Base-by-base conservation (phyloP, 2,797 vertebrate species). In the Lepidocolaptes lacrymiger region DNA sequence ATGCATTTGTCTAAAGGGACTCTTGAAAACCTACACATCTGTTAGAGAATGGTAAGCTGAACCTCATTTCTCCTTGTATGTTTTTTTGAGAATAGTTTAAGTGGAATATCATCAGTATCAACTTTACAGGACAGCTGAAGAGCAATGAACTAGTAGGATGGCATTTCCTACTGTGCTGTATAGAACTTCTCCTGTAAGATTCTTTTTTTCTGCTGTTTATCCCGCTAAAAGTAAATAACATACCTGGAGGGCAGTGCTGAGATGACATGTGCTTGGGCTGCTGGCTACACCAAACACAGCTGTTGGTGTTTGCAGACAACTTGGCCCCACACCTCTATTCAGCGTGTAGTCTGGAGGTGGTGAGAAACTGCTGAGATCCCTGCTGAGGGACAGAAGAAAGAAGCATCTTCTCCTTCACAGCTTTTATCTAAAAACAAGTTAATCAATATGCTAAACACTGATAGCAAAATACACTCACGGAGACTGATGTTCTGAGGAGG, bases 261-360 rank as follows among this genome's bases (percentile, higher is more conserved):
- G 96, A 94, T 92, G 94, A 97, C 97, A 97, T 96, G 97, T 97
- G 97, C 98, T 97, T 96, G 97, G 4, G 71, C 36, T 88, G 85
- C 93, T 79, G 90, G 30, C 68, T 91, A 80, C 83, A 72, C 75
- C 81, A 91, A 94, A 87, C 93, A 89, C 96, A 97, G 96, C 95
- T 97, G 96, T 64, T 96, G 64, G 46, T 92, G 83, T 96, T 75
- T 93, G 92, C 51, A 58, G 58, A 78, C 95, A 89, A 77, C 88
- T 54, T 58, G 89, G 88, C 74, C 94, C 90, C 93, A 95, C 91
- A 43, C 78, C 81, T 95, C 78, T 61, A 32, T 88, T 94, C 89
- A 71, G 94, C 88, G 44, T 77, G 94, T 78, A 93, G 83, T 85
- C 77, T 83, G 85, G 72, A 87, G 89, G 93, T 93, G 95, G 71